Base-by-base conservation (phyloP, 2,888 invertebrate species). In the Lumbricus terrestris region DNA sequence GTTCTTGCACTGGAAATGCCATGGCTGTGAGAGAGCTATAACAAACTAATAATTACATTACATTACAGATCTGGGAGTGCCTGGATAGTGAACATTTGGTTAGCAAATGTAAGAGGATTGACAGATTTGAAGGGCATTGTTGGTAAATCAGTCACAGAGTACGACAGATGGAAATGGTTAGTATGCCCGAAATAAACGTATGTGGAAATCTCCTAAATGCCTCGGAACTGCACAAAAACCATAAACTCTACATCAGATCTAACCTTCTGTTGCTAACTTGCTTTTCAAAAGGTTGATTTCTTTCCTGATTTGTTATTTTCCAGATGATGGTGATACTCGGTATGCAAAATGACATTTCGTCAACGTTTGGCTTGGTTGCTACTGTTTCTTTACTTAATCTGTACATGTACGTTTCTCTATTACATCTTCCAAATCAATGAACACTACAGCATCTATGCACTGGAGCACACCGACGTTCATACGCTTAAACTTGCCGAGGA, bases 301-400 rank as follows among this genome's bases (percentile, higher is more conserved):
- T n/a, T n/a, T n/a, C n/a, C n/a, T n/a, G n/a, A 54, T 54, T n/a
- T 29, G 29, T 69, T 69, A 23, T 85, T 85, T 85, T 85, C 23
- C 85, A 85, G 85, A 85, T 85, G 85, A 37, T 85, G 85, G 35
- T 85, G 85, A 23, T 35, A 18, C 35, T 35, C n/a, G 16, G n/a
- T n/a, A n/a, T n/a, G n/a, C n/a, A 85, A 85, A 85, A 85, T 85
- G 85, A 85, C 37, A 23, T 85, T 85, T 85, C 85, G 85, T 85
- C 85, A 85, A 23, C 85, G 85, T 85, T 37, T 85, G 34, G 85
- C 85, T 23, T 85, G 85, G 85, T 35, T 85, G 23, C 85, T 85
- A 23, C 37, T 85, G 35, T 37, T 85, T 85, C 85, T 85, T 23
- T 85, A 85, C 37, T 37, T 85, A 34, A 34, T 85, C 35, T 34